Conservation (phyloP, 2,888 invertebrate genomes). For the Eupithecia tripunctaria region DNA sequence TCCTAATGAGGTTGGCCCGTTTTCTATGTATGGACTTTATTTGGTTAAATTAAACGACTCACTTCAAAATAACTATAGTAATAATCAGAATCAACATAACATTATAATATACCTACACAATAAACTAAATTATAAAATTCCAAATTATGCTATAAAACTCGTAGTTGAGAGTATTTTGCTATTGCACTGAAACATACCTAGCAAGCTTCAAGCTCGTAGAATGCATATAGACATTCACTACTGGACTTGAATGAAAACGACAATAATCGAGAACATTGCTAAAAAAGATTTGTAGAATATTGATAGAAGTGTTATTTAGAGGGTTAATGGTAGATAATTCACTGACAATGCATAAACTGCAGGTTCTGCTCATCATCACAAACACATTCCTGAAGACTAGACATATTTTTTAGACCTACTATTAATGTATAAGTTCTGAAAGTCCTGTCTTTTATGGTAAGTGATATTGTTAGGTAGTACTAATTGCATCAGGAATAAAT, state of each 20-base stretch:
- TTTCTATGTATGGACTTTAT: too few relatives aligned
- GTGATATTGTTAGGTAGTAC: too few relatives aligned
- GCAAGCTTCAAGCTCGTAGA: neutral
- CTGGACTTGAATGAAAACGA: neutral
- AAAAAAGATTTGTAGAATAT: neutral
- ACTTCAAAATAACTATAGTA: neutral
- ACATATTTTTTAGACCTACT: too few relatives aligned
- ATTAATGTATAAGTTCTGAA: too few relatives aligned
- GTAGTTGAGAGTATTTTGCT: slow-evolving; percentile 1
- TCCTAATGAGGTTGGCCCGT: too few relatives aligned
- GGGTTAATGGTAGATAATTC: too few relatives aligned
- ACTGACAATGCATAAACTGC: too few relatives aligned
- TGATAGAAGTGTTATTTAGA: too few relatives aligned
- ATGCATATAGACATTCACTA: neutral
- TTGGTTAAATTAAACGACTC: neutral
- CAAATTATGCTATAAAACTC: neutral
- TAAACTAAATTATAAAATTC: neutral
- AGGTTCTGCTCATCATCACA: too few relatives aligned
- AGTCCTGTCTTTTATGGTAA: too few relatives aligned
- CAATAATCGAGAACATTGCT: neutral
- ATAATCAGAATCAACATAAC: neutral
- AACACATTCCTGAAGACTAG: too few relatives aligned
- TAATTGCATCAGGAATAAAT: too few relatives aligned
- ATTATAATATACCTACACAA: neutral
- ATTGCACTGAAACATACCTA: neutral